These are phyloP conservation scores for Andricus grossulariae DNA, from an alignment of 1,140 invertebrate species.

Conservation along the genomic window DNA sequence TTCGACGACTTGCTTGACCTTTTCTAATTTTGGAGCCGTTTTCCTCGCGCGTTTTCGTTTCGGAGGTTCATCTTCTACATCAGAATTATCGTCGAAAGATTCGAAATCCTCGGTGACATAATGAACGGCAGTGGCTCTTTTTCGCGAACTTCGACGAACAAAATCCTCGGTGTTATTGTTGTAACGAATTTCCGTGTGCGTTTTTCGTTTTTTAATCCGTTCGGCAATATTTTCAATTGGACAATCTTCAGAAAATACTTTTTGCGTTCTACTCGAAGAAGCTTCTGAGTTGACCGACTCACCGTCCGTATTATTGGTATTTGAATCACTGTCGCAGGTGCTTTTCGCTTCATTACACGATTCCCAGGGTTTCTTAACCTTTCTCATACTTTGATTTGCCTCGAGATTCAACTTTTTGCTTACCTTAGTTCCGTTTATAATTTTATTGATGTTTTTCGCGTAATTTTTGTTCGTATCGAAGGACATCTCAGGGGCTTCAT, in stretches of 20 bases:
- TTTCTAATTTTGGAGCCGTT: constrained; percentile 2
- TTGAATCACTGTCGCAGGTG: not conserved
- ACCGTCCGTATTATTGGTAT: not conserved
- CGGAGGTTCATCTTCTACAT: not conserved
- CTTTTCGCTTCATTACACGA: constrained; percentile 28
- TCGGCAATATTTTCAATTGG: constrained; percentile 71
- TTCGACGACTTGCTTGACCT: not conserved
- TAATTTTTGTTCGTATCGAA: constrained; percentile 72
- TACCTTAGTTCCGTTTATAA: constrained; percentile 64
- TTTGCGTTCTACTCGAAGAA: not conserved
- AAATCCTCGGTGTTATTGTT: not conserved
- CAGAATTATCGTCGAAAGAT: not conserved
- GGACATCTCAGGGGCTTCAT: constrained; percentile 45
- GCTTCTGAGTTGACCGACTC: not conserved
- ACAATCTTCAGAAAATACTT: constrained; percentile 36
- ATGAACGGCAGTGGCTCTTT: constrained; percentile 23
- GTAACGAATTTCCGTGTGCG: constrained; percentile 6
- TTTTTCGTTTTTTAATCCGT: constrained; percentile 70
- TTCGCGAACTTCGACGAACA: constrained; percentile 4
- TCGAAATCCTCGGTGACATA: constrained; percentile 4
- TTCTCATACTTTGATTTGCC: constrained; percentile 34
- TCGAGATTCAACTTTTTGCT: constrained; percentile 58
- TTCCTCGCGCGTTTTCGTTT: constrained; percentile 30
- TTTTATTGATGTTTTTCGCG: constrained; percentile 58
- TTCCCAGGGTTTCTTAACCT: constrained; percentile 29